Conservation (phyloP, 2,888 invertebrate genomes). For the Xestia sexstrigata region DNA sequence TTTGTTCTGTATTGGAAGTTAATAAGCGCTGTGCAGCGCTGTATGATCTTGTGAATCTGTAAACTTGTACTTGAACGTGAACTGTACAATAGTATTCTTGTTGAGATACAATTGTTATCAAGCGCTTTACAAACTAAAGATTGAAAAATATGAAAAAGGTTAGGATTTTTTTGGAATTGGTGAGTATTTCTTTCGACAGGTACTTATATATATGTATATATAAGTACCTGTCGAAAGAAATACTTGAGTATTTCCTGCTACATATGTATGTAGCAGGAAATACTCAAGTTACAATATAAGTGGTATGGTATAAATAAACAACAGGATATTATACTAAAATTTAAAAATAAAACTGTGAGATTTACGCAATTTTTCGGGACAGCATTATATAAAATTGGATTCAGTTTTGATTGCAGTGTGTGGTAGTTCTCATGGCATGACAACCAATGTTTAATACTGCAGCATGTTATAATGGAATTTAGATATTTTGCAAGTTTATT, state of each 20-base stretch:
- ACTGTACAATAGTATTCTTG: not conserved
- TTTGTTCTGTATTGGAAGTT: conserved; percentile 32
- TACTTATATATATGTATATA: too few relatives aligned
- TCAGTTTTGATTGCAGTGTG: not conserved
- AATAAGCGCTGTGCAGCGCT: conserved; percentile 11
- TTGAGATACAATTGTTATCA: not conserved
- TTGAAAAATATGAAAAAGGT: not conserved
- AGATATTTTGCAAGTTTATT: not conserved
- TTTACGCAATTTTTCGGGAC: not conserved
- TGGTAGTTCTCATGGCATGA: not conserved
- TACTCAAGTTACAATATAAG: not conserved
- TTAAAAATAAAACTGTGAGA: not conserved
- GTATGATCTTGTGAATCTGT: conserved; percentile 10
- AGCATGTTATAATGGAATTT: not conserved
- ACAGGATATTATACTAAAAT: not conserved
- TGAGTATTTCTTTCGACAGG: not conserved
- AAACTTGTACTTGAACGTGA: not conserved
- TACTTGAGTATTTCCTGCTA: too few relatives aligned
- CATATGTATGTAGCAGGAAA: too few relatives aligned
- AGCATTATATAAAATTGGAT: not conserved
- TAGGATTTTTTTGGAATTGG: not conserved
- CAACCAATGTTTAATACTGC: not conserved
- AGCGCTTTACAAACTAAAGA: not conserved
- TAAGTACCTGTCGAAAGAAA: too few relatives aligned
- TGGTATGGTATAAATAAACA: not conserved